Conservation (phyloP, 2,888 invertebrate species). For the Busseola fusca region DNA sequence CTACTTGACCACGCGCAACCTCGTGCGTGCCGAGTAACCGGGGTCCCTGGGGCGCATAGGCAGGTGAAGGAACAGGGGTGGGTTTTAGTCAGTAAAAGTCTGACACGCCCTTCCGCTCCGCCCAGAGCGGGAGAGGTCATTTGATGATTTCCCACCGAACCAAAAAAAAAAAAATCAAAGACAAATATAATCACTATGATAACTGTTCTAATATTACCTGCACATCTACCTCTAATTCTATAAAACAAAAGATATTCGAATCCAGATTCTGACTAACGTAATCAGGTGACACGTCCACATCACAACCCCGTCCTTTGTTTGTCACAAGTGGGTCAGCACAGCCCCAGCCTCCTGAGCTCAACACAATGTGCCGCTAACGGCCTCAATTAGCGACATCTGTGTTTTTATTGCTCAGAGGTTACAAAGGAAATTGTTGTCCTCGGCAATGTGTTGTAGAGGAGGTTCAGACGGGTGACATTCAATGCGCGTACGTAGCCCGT, state of each 20-base stretch:
- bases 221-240: background rate
- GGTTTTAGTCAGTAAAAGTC: too few relatives aligned
- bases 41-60: too few relatives aligned
- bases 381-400: conserved; percentile 63
- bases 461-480: conserved; percentile 3
- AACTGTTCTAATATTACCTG: too few relatives aligned
- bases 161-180: too few relatives aligned
- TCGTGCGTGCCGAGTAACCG: background rate
- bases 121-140: too few relatives aligned
- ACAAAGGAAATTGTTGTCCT: conserved; percentile 54
- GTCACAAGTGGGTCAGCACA: conserved; percentile 48
- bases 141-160: too few relatives aligned
- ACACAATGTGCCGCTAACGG: conserved; percentile 54
- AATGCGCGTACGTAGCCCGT: background rate
- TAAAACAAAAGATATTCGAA: conserved; percentile 43
- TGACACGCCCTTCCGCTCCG: too few relatives aligned
- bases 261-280: conserved; percentile 41
- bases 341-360: conserved; percentile 18
- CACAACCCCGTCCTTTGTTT: conserved; percentile 43
- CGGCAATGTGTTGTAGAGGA: conserved; percentile 23
- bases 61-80: too few relatives aligned
- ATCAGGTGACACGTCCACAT: conserved; percentile 33
- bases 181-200: too few relatives aligned
- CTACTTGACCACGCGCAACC: background rate
- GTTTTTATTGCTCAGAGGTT: conserved; percentile 61